phyloP scores from a whole-genome alignment of 1,140 invertebrate species.

The Telenomus remus region DNA sequence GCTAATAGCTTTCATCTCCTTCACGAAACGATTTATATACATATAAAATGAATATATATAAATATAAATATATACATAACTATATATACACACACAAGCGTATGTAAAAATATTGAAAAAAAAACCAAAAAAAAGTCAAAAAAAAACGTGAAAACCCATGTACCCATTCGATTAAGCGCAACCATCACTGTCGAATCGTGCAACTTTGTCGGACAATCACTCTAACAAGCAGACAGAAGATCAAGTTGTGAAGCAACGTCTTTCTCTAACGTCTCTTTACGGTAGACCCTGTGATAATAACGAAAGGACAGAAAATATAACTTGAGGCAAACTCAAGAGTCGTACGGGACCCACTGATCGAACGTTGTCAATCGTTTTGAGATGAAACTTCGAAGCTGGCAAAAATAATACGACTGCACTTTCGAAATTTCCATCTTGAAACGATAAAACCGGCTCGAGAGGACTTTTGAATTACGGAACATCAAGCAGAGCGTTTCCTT shows the following conservation, averaged over 20 bases:
- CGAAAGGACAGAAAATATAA: constrained; percentile 10
- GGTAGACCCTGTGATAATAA: constrained; percentile 51
- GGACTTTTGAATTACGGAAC: not conserved
- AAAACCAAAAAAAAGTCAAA: constrained; percentile 13
- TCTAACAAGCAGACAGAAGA: constrained; percentile 43
- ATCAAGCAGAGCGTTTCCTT: constrained; percentile 12
- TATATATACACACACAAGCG: constrained; percentile 25
- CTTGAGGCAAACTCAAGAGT: not conserved
- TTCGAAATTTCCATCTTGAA: not conserved
- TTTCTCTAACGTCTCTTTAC: constrained; percentile 54
- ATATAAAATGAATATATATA: constrained; percentile 20
- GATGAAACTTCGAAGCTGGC: not conserved
- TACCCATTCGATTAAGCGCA: constrained; percentile 46
- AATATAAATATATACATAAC: constrained; percentile 28
- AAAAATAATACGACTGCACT: not conserved
- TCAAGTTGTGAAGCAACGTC: constrained; percentile 35
- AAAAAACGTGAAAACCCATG: constrained; percentile 14
- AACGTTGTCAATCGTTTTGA: constrained; percentile 1
- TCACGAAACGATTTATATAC: constrained; percentile 34
- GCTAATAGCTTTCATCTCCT: constrained; percentile 42
- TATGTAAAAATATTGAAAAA: constrained; percentile 25
- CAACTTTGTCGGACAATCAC: constrained; percentile 57
- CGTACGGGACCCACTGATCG: constrained; percentile 2
- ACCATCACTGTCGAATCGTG: constrained; percentile 39
- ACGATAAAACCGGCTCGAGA: constrained; percentile 14